phyloP scores from a whole-genome alignment of 2,113 vertebrate genomes.

The Formicarius rufipectus region DNA sequence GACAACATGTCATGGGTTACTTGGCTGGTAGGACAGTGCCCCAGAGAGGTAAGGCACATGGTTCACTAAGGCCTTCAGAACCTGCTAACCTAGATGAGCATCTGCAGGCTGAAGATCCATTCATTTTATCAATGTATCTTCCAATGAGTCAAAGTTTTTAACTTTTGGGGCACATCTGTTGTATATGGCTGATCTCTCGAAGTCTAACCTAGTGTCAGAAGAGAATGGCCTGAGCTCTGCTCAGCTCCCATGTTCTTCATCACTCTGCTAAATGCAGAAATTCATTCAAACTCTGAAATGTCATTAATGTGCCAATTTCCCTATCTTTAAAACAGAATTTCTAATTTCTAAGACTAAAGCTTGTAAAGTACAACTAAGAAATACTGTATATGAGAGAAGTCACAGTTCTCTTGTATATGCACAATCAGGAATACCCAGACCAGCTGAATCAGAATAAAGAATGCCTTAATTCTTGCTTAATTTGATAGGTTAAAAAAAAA shows the following conservation, averaged over 20 bases:
- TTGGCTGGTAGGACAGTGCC: not conserved
- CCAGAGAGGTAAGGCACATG: not conserved
- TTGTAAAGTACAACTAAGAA: not conserved
- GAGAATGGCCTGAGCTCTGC: not conserved
- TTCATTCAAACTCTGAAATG: not conserved
- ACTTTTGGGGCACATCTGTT: not conserved
- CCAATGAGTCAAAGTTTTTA: not conserved
- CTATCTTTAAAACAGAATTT: not conserved
- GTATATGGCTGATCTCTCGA: not conserved
- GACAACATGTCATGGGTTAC: not conserved
- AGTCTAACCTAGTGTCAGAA: not conserved
- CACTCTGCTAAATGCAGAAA: not conserved
- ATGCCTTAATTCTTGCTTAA: slow-evolving; percentile 5
- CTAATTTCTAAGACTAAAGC: not conserved
- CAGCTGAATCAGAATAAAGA: not conserved
- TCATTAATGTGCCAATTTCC: not conserved
- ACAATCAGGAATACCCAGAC: not conserved
- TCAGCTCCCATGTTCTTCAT: not conserved
- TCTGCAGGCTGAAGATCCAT: not conserved
- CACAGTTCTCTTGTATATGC: not conserved
- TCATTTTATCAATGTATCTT: not conserved
- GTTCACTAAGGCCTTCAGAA: not conserved
- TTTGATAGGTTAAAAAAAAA: not conserved
- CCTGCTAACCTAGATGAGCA: not conserved
- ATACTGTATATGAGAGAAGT: not conserved